phyloP scores from a whole-genome alignment of 2,888 invertebrate genomes.

The Philaethria dido region DNA sequence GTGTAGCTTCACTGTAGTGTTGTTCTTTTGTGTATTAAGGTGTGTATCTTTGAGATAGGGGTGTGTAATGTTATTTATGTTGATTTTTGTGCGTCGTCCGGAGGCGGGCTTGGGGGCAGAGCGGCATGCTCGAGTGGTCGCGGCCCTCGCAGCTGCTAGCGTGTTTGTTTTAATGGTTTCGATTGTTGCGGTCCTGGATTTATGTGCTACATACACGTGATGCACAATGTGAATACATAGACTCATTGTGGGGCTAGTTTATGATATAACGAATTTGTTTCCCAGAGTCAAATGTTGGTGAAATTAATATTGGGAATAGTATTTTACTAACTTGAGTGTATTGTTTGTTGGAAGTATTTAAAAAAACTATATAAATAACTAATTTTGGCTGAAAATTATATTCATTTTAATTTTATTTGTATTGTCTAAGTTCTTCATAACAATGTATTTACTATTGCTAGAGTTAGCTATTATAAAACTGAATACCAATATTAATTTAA shows the following conservation, averaged over 20 bases:
- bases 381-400: no score
- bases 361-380: no score
- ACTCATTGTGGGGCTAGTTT: constrained; percentile 54
- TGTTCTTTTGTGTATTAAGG: constrained; percentile 47
- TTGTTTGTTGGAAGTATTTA: no score
- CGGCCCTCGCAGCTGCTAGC: constrained; percentile 71
- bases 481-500: neutral
- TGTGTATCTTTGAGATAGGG: constrained; percentile 80
- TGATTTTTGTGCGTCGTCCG: constrained; percentile 77
- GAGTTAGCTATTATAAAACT: no score
- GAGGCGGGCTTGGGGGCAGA: constrained; percentile 77
- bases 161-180: constrained; percentile 79
- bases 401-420: no score
- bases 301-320: neutral
- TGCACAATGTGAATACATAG: constrained; percentile 44
- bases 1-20: constrained; percentile 44
- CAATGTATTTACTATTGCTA: no score
- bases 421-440: no score
- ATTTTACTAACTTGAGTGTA: no score
- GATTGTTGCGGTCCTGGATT: constrained; percentile 67
- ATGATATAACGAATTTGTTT: constrained; percentile 62
- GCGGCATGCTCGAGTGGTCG: constrained; percentile 71
- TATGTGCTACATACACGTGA: constrained; percentile 66
- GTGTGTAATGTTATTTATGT: constrained; percentile 84
- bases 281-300: constrained; percentile 35